Conservation (phyloP, 2,113 vertebrate species). For the Erinaceus europaeus region DNA sequence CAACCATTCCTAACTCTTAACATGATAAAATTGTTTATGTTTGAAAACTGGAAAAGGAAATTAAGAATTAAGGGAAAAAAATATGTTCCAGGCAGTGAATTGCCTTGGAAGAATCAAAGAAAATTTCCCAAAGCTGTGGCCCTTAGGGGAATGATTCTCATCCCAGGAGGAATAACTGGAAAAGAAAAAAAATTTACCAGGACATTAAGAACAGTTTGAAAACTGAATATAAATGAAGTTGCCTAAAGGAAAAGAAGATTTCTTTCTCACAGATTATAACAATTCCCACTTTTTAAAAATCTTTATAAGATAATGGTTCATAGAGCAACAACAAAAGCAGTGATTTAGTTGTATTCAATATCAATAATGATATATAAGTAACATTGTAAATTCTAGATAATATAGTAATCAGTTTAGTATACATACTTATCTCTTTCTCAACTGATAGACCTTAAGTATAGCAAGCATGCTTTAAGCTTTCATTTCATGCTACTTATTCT, state of each 20-base stretch:
- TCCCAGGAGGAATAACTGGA: conserved; percentile 62
- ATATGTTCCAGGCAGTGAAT: conserved; percentile 58
- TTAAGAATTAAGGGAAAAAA: conserved; percentile 57
- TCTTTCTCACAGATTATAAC: conserved; percentile 54
- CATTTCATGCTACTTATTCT: not conserved
- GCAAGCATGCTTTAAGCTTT: not conserved
- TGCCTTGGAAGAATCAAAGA: conserved; percentile 32
- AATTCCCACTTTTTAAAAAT: not conserved
- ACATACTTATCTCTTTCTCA: not conserved
- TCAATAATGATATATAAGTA: not conserved
- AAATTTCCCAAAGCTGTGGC: conserved; percentile 53
- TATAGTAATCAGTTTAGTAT: not conserved
- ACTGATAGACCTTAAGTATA: not conserved
- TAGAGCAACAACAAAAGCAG: not conserved
- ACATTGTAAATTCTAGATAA: not conserved
- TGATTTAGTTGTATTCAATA: not conserved
- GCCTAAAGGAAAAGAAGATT: conserved; percentile 68
- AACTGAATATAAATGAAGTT: conserved; percentile 65
- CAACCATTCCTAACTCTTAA: not conserved
- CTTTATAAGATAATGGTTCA: not conserved
- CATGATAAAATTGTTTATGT: not conserved
- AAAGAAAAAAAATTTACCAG: conserved; percentile 70
- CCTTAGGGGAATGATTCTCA: conserved; percentile 54
- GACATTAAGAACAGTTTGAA: conserved; percentile 72
- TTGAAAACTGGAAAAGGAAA: conserved; percentile 38